Base-by-base conservation (phyloP, 2,113 vertebrate species). In the Odobenus rosmarus region DNA sequence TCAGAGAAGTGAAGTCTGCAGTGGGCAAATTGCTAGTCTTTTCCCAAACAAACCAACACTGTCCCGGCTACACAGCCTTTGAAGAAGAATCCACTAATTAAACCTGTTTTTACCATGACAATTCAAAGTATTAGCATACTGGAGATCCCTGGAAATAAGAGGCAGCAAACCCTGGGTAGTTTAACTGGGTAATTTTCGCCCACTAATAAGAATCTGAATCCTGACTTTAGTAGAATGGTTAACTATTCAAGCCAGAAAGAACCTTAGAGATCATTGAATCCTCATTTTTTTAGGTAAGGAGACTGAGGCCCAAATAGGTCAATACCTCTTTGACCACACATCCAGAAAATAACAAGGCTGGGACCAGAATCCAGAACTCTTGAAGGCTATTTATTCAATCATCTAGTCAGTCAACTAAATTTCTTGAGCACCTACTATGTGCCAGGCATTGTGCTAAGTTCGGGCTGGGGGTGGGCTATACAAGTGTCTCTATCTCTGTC, bases 31-130 rank as follows among this genome's bases (percentile, higher is more conserved):
- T 88, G 24, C 74, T 82, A 81, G 36, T 88, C 31, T 95, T 93
- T 93, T 92, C 72, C 49, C 80, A 94, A 95, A 71, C 53, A 96
- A 93, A 82, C 21, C 36, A 90, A 94, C 59, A 76, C 39, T n/a
- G 36, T 64, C n/a, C 24, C 19, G 3, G n/a, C 62, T 88, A 72
- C 55, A 24, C 88, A 46, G 26, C 13, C 55, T 96, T 95, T 95
- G 92, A 93, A 46, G 77, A 94, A 5, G 18, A 95, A 90, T 57
- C 36, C 33, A 81, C 81, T 89, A 95, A 96, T 89, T 92, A 95
- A 93, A 93, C 46, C 28, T 71, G 31, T 33, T 95, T 95, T 91
- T 83, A 36, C 28, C 83, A 55, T 77, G 74, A 55, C 13, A 69
- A 55, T 71, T 96, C 49, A 93, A 92, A 91, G 36, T 19, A 93